Evolutionary conservation across 2,888 invertebrate genomes (phyloP), one percentile per base, ranked within the genome.

Genomic region (Drosophila melanocephala): DNA sequence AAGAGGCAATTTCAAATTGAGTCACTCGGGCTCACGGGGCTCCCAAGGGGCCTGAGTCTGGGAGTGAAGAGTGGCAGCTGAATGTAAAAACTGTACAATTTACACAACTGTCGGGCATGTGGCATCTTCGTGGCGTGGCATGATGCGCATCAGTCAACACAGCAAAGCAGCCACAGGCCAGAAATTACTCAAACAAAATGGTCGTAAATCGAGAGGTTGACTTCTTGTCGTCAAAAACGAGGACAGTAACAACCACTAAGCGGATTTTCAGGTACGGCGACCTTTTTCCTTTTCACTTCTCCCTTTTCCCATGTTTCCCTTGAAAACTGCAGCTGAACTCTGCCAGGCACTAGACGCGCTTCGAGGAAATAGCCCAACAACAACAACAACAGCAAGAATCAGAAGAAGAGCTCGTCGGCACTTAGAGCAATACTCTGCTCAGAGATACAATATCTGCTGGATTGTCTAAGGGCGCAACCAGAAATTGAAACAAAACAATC

Each of bases 151-250:
- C 79, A 81, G 74, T 77, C 77, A 74, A 62, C 81, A 71, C 28
- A 32, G n/a, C 37, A 42, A 30, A 50, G 32, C 44, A 63, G 60
- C 44, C 62, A 44, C 77, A 78, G 66, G 65, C 16, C 71, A 82
- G 79, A 83, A 92, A 91, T 91, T 84, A 91, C 82, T 92, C 91
- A 91, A 91, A 90, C 89, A 91, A 92, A 92, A 92, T 91, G 92
- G 91, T 92, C 91, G 90, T 92, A 92, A 92, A 92, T 92, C 91
- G 91, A 90, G 87, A 91, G 83, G 90, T 87, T 91, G 91, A 92
- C 92, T 92, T 92, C 89, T 91, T 90, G 91, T 90, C 91, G 91
- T 91, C 87, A 87, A 81, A 77, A 80, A 75, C 53, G 77, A 75
- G 86, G 87, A 85, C 87, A 75, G 75, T 74, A 85, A 84, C 84